Percentiles rank a stretch among this genome's conserved stretches.
These are phyloP conservation scores for Zeugodacus cucurbitae DNA, from an alignment of 1,140 invertebrate species.

Conservation along the genomic window DNA sequence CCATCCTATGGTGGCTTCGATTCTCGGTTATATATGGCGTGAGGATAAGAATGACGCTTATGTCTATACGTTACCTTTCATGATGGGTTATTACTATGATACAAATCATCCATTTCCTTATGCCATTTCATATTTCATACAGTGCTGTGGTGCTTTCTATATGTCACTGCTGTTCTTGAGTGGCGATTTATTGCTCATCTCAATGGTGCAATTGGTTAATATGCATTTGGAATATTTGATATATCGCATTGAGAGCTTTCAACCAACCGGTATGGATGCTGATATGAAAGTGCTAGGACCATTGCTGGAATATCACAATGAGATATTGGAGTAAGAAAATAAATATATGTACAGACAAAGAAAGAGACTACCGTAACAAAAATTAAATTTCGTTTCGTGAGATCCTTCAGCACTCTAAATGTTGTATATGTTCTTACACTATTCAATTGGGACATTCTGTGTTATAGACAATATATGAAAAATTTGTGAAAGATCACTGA, in stretches of 20 bases:
- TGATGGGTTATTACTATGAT: conserved; percentile 16
- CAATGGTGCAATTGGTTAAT: conserved; percentile 22
- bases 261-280: conserved; percentile 8
- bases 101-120: not conserved
- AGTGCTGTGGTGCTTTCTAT: not conserved
- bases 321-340: conserved; percentile 28
- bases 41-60: not conserved
- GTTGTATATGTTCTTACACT: too few species aligned
- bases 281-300: not conserved
- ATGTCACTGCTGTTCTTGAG: conserved; percentile 22
- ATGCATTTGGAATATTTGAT: conserved; percentile 40
- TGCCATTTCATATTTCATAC: not conserved
- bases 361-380: too few species aligned
- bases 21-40: not conserved
- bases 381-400: too few species aligned
- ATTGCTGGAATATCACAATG: conserved; percentile 16
- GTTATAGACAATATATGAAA: too few species aligned
- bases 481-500: not conserved
- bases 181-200: conserved; percentile 23
- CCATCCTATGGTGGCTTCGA: not conserved
- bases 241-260: not conserved
- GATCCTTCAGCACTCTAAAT: too few species aligned
- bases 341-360: too few species aligned
- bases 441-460: too few species aligned
- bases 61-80: not conserved